Evolutionary conservation across 1,140 invertebrate genomes (phyloP), one percentile per base, ranked within the genome.

Genomic region (Drosophila asahinai): DNA sequence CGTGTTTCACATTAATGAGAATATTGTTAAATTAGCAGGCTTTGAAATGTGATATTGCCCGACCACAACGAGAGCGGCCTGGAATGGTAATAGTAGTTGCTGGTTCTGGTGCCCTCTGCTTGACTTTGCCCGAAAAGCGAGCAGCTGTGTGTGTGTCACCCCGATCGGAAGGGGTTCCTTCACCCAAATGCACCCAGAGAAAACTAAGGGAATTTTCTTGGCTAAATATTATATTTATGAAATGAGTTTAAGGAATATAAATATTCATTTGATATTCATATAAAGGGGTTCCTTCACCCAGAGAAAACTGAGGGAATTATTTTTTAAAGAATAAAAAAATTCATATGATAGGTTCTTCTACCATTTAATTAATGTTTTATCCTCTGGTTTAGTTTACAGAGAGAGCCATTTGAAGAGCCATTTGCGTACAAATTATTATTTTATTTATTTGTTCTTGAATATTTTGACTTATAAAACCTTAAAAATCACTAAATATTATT

Each of bases 11-110:
- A 92, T 92, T 92, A 92, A 92, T 92, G 91, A 92, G 91, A 92
- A 92, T 92, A 92, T 92, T 92, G 91, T 92, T 92, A 92, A 92
- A 92, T 92, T 92, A 92, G 86, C 86, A 82, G 91, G 83, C 91
- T 92, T 90, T 92, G 91, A 92, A 92, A 92, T 92, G 91, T 91
- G 91, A 92, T 92, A 92, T 77, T 62, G 86, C 80, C 83, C 86
- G 82, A 92, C 91, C 90, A 92, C 86, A 92, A 33, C 25, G 38
- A 72, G 83, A 43, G 65, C 27, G 61, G 19, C 8, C 54, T 40
- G 54, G 19, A 40, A 70, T 19, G 62, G 66, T 22, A 30, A 38
- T 40, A 17, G 19, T 27, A 45, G 55, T 73, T 47, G 67, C 38
- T 48, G 33, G n/a, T 30, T 54, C 51, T 0, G 64, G 79, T 68